Percentiles rank a stretch among this genome's conserved stretches.
Evolutionary conservation across 2,797 vertebrate genomes (phyloP).

Genomic region (Anguilla megastoma): DNA sequence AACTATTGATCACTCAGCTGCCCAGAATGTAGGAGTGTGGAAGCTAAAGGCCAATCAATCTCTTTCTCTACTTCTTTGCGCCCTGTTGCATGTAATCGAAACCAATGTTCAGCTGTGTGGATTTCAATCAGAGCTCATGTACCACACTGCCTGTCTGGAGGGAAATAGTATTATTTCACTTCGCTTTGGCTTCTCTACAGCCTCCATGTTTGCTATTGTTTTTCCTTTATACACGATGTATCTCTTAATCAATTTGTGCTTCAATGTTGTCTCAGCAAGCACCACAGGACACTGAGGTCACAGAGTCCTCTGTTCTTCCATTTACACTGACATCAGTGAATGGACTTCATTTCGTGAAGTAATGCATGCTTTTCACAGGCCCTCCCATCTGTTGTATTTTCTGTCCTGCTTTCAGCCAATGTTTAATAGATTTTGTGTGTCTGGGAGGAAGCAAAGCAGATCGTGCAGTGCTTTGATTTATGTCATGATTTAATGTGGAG

Average conservation of each 20-base stretch:
- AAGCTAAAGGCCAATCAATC: conserved; percentile 45
- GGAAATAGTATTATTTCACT: conserved; percentile 49
- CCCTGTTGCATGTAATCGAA: conserved; percentile 49
- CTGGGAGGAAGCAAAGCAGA: conserved; percentile 36
- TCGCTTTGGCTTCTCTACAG: conserved; percentile 49
- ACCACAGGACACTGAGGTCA: conserved; percentile 48
- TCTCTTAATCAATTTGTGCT: conserved; percentile 51
- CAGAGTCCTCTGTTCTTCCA: conserved; percentile 23
- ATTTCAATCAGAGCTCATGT: conserved; percentile 53
- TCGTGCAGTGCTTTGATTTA: conserved; percentile 59
- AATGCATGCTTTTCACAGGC: conserved; percentile 51
- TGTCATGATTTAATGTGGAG: conserved; percentile 47
- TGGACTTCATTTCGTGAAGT: conserved; percentile 54
- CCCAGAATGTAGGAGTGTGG: conserved; percentile 12
- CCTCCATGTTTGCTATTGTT: conserved; percentile 51
- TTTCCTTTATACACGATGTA: conserved; percentile 48
- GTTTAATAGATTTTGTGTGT: conserved; percentile 51
- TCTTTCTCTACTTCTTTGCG: conserved; percentile 14
- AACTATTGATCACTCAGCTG: conserved; percentile 45
- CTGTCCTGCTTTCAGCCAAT: conserved; percentile 44
- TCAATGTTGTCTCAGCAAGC: conserved; percentile 46
- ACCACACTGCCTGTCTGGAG: conserved; percentile 30
- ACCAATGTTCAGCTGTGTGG: conserved; percentile 50
- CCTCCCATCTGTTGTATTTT: conserved; percentile 49
- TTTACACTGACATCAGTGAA: conserved; percentile 49